Evolutionary conservation across 2,797 vertebrate species (phyloP).

Genomic region (Pseudotriccus pelzelni): DNA sequence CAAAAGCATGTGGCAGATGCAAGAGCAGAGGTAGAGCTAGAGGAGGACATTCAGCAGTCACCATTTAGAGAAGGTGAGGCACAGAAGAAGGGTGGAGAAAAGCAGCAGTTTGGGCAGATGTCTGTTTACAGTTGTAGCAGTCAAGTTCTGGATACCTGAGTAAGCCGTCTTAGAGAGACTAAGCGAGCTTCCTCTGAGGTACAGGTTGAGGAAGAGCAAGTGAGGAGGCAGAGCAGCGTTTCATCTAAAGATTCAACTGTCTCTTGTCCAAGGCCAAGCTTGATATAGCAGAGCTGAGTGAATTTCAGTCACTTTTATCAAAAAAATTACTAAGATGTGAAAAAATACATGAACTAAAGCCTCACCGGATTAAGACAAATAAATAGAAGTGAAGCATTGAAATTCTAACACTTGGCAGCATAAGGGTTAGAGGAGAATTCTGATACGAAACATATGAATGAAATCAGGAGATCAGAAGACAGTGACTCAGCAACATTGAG

Average conservation of each 20-base stretch:
- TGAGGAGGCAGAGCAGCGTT: background rate
- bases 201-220: background rate
- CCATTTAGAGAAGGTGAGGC: background rate
- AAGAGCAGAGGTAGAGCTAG: background rate
- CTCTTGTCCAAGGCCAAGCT: background rate
- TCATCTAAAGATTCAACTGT: background rate
- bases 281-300: background rate
- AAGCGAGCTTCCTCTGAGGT: background rate
- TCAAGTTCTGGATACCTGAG: background rate
- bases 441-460: background rate
- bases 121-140: background rate
- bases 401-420: background rate
- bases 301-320: background rate
- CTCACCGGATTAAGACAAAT: background rate
- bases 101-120: background rate
- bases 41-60: background rate
- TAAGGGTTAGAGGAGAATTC: background rate
- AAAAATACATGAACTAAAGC: background rate
- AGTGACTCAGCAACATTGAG: background rate
- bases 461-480: background rate
- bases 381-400: background rate
- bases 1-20: background rate
- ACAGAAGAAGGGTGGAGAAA: background rate
- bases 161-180: background rate
- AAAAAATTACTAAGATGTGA: background rate